These are phyloP conservation scores for Elegia similella DNA, from an alignment of 2,888 invertebrate species.

Conservation along the genomic window DNA sequence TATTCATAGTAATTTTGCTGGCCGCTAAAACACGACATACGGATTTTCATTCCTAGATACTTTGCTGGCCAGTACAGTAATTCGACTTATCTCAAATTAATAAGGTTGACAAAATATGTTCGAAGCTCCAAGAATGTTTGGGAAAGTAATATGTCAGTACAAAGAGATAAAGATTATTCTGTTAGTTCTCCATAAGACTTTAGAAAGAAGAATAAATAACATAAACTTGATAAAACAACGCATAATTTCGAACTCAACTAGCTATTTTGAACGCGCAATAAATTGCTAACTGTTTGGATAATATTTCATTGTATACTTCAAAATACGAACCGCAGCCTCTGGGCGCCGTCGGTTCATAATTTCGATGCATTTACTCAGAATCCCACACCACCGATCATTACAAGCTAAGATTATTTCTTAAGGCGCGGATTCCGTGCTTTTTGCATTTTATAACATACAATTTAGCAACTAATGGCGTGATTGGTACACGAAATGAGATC, in stretches of 20 bases:
- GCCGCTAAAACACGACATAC: too few relatives aligned
- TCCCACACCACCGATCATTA: slow-evolving; percentile 15
- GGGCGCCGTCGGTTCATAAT: slow-evolving; percentile 13
- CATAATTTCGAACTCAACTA: background rate
- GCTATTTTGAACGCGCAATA: slow-evolving; percentile 1
- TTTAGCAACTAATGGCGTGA: slow-evolving; percentile 60
- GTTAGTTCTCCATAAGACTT: too few relatives aligned
- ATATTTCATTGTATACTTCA: slow-evolving; percentile 14
- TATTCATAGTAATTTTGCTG: too few relatives aligned
- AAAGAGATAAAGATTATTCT: too few relatives aligned
- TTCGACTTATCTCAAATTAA: too few relatives aligned
- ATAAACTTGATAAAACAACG: background rate
- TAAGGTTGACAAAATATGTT: too few relatives aligned
- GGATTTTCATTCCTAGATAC: too few relatives aligned
- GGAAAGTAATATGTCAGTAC: too few relatives aligned
- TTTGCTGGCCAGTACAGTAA: too few relatives aligned
- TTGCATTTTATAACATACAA: slow-evolving; percentile 66
- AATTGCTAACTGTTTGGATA: slow-evolving; percentile 13
- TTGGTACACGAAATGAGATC: slow-evolving; percentile 43
- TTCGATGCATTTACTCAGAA: slow-evolving; percentile 17
- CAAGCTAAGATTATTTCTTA: slow-evolving; percentile 7
- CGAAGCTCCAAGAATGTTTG: too few relatives aligned
- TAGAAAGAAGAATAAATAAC: too few relatives aligned
- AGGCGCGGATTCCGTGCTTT: slow-evolving; percentile 43
- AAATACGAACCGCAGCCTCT: slow-evolving; percentile 12